Evolutionary conservation across 2,888 invertebrate genomes (phyloP).

Genomic region (Parnassius glacialis): DNA sequence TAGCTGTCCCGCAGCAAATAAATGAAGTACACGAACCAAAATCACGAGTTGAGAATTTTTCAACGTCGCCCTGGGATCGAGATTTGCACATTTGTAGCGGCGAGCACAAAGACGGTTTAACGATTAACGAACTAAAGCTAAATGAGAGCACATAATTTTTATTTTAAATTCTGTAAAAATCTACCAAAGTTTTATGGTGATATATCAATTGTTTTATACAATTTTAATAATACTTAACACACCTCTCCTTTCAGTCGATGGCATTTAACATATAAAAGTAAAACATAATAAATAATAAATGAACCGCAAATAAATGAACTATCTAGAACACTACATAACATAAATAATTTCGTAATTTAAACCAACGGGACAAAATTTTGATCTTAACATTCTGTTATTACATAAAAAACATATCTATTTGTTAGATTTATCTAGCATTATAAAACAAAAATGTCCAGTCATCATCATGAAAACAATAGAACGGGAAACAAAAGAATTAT

Average conservation of each 20-base stretch:
- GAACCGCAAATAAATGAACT: background rate
- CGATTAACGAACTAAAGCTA: conserved; percentile 67
- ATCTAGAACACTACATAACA: background rate
- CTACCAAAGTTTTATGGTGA: background rate
- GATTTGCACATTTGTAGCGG: conserved; percentile 59
- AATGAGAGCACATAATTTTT: conserved; percentile 66
- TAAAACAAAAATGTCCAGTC: conserved; percentile 53
- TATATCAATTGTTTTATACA: background rate
- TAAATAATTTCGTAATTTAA: conserved; percentile 28
- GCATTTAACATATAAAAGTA: background rate
- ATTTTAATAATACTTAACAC: background rate
- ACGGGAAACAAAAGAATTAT: conserved; percentile 74
- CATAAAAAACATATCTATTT: conserved; percentile 29
- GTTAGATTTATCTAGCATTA: conserved; percentile 34
- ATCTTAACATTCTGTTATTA: conserved; percentile 17
- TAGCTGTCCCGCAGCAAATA: conserved; percentile 60
- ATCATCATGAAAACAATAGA: conserved; percentile 69
- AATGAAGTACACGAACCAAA: conserved; percentile 74
- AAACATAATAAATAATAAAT: background rate
- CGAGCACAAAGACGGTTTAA: conserved; percentile 60
- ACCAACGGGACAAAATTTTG: conserved; percentile 9
- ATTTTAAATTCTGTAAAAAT: conserved; percentile 45
- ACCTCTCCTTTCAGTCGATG: too few relatives aligned
- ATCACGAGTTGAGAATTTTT: conserved; percentile 76
- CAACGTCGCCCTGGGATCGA: conserved; percentile 67